Base-by-base conservation (phyloP, 2,797 vertebrate species). In the Thripadectes ignobilis region DNA sequence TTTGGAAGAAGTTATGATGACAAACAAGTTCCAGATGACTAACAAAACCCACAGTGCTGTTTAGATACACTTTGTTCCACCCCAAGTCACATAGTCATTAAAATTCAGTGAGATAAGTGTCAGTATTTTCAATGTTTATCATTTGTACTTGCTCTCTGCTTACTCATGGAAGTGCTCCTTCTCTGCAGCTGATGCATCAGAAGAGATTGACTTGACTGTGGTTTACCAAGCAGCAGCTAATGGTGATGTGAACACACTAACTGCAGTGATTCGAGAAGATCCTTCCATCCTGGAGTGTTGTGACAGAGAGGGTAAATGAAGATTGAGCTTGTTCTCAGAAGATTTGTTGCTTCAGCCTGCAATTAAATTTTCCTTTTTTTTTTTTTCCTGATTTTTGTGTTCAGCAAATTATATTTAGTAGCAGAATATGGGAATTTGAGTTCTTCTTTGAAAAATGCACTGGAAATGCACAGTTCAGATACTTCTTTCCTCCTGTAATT, bases 201-300 rank as follows among this genome's bases (percentile, higher is more conserved):
- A 99, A 94, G 99, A 99, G 88, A 95, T 98, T 5, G 98, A 99
- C 92, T 95, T 99, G 86, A 98, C 97, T 91, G 96, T 99, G 91
- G 98, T 99, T 78, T 98, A 98, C 91, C 98, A 99, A 91, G 98
- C 98, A 63, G 98, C 99, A 14, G 98, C 98, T 61, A 98, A 98
- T 8, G 99, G 99, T 0, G 99, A 99, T 43, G 98, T 99, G 93
- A 98, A 98, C 93, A 98, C 98, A 29, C 93, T 99, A 90, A 99
- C 98, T 34, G 96, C 98, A 7, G 98, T 98, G 84, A 99, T 99
- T 91, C 97, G 98, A 39, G 99, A 99, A 95, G 98, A 99, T 92
- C 98, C 99, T 38, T 98, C 98, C 77, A 98, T 99, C 94, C 96
- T 99, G 83, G 99, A 99, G 95, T 98, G 98, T 95, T 98, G 98